phyloP scores from a whole-genome alignment of 2,888 invertebrate species.

The Hirtodrosophila confusa region DNA sequence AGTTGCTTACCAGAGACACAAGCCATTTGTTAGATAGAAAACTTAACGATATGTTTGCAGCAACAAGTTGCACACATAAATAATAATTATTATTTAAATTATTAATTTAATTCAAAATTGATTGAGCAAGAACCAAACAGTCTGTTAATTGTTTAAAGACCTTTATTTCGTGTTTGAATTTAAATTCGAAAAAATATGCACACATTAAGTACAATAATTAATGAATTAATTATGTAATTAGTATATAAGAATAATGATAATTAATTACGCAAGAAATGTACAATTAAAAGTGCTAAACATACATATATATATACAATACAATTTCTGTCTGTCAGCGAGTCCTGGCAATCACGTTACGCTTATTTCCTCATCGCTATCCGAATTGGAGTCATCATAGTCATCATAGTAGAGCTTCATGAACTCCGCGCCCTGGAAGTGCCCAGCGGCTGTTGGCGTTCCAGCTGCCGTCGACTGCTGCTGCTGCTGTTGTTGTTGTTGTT shows the following conservation, averaged over 20 bases:
- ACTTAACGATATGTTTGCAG: neutral
- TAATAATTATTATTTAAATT: neutral
- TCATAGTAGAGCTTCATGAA: conserved; percentile 84
- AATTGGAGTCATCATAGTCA: conserved; percentile 85
- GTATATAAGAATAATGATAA: conserved; percentile 42
- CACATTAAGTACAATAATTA: conserved; percentile 57
- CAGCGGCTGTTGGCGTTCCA: conserved; percentile 29
- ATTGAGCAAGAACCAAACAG: neutral
- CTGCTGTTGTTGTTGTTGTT: conserved; percentile 66
- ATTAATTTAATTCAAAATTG: neutral
- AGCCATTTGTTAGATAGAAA: neutral
- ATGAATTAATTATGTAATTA: conserved; percentile 50
- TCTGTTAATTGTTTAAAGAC: conserved; percentile 40
- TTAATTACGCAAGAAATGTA: conserved; percentile 53
- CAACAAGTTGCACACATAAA: too few relatives aligned
- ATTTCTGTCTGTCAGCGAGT: conserved; percentile 8
- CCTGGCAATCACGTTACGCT: conserved; percentile 91
- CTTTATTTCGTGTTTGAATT: conserved; percentile 78
- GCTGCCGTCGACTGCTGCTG: conserved; percentile 37
- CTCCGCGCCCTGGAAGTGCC: conserved; percentile 77
- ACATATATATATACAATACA: conserved; percentile 68
- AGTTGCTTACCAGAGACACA: conserved; percentile 1
- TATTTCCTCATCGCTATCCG: conserved; percentile 92
- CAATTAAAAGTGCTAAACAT: conserved; percentile 58
- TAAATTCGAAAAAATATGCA: conserved; percentile 79